Conservation (phyloP, 2,113 vertebrate genomes). For the Rhizomys pruinosus region DNA sequence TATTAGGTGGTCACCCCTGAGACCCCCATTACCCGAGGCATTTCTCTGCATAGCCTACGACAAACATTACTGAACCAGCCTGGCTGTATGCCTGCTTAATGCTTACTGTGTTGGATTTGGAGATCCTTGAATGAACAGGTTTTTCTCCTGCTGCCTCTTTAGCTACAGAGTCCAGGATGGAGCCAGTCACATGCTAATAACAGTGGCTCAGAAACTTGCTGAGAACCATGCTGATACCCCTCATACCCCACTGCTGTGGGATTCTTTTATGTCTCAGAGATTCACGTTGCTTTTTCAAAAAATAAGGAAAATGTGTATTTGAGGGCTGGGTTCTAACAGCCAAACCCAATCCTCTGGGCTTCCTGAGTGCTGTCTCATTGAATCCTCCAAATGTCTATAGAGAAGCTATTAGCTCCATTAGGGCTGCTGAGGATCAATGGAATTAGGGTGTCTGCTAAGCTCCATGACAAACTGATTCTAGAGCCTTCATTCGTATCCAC, state of each 20-base stretch:
- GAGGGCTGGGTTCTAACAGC: neutral
- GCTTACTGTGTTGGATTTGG: neutral
- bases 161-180: neutral
- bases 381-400: neutral
- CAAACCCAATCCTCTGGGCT: neutral
- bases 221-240: neutral
- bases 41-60: neutral
- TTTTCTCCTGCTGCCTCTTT: neutral
- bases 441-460: neutral
- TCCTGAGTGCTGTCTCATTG: neutral
- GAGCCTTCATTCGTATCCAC: neutral
- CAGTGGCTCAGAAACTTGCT: neutral
- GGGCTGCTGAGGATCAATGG: neutral
- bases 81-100: neutral
- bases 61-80: neutral
- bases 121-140: neutral
- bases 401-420: neutral
- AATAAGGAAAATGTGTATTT: neutral
- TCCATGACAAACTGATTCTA: neutral
- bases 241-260: neutral
- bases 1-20: neutral
- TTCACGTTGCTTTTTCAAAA: conserved; percentile 32
- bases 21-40: rapidly evolving
- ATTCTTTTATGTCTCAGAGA: neutral
- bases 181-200: rapidly evolving